phyloP scores from a whole-genome alignment of 1,140 invertebrate species.

The Mamestra configurata region DNA sequence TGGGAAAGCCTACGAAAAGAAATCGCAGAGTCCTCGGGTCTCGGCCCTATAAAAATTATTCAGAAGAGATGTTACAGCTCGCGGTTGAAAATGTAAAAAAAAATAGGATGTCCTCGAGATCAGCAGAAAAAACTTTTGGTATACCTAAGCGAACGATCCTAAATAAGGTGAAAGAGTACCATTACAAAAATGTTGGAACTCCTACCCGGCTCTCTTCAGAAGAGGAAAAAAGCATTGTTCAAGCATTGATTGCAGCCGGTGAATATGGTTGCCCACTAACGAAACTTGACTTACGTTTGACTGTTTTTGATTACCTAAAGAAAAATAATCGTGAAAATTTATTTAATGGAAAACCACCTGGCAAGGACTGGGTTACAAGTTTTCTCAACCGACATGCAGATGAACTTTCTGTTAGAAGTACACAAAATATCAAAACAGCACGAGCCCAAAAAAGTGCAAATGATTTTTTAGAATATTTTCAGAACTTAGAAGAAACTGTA shows the following conservation, averaged over 20 bases:
- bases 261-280: slow-evolving; percentile 52
- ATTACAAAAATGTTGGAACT: not conserved
- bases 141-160: not conserved
- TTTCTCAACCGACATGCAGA: slow-evolving; percentile 48
- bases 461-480: slow-evolving; percentile 45
- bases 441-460: slow-evolving; percentile 35
- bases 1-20: no score
- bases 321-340: slow-evolving; percentile 47
- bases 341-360: slow-evolving; percentile 51
- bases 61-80: slow-evolving; percentile 7
- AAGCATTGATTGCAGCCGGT: not conserved
- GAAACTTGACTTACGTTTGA: slow-evolving; percentile 53
- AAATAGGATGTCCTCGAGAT: not conserved
- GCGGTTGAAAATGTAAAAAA: not conserved
- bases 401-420: slow-evolving; percentile 7
- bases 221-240: not conserved
- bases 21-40: not conserved
- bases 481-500: slow-evolving; percentile 50
- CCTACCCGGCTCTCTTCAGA: not conserved
- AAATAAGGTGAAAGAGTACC: not conserved
- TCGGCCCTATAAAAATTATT: slow-evolving; percentile 43
- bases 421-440: slow-evolving; percentile 45
- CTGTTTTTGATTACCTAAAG: slow-evolving; percentile 55
- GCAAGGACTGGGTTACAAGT: slow-evolving; percentile 46
- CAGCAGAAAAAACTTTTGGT: not conserved